phyloP scores from a whole-genome alignment of 2,797 vertebrate genomes.

The Alectoris magna region DNA sequence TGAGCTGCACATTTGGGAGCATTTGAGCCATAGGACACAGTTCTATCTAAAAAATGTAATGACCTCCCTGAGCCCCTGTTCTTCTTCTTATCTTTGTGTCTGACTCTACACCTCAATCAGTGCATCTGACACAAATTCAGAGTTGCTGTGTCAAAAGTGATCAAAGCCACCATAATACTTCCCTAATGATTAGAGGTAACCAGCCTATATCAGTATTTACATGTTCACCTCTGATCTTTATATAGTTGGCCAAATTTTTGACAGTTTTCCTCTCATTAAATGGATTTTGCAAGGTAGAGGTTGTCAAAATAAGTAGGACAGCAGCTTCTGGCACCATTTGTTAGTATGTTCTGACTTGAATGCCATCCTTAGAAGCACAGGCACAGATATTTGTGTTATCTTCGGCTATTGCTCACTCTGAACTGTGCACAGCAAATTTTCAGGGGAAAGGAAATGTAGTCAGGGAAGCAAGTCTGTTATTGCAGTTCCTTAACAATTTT shows the following conservation, averaged over 20 bases:
- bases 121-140: neutral
- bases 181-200: neutral
- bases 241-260: neutral
- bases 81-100: neutral
- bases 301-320: constrained; percentile 48
- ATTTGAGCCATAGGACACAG: neutral
- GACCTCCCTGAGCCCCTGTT: neutral
- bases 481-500: neutral
- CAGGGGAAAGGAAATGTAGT: neutral
- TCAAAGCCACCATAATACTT: neutral
- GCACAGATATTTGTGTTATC: neutral
- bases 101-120: neutral
- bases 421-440: neutral
- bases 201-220: neutral
- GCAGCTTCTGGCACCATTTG: constrained; percentile 15
- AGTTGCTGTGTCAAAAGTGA: neutral
- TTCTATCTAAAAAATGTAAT: neutral
- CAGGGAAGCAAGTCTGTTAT: neutral
- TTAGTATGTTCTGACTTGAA: neutral
- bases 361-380: neutral
- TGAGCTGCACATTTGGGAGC: neutral
- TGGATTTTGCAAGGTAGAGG: neutral
- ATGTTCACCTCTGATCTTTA: constrained; percentile 30
- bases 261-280: constrained; percentile 39
- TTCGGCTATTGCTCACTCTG: neutral